These are phyloP conservation scores for Halictus quadricinctus DNA, from an alignment of 2,888 invertebrate species.

Conservation along the genomic window DNA sequence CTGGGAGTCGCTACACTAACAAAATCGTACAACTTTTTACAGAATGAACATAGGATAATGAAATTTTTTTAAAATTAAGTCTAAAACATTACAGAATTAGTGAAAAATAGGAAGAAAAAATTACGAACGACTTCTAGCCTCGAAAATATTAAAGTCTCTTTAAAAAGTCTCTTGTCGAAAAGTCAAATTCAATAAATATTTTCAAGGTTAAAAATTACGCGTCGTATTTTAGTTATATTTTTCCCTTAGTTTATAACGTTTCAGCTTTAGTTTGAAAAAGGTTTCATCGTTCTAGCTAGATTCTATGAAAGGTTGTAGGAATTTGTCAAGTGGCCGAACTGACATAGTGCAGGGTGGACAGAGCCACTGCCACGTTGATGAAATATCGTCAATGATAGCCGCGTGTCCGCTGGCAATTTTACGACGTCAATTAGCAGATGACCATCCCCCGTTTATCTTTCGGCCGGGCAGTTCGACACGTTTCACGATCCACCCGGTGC, in stretches of 20 bases:
- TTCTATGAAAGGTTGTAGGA: neutral
- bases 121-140: neutral
- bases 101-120: neutral
- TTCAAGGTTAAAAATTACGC: neutral
- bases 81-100: neutral
- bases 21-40: neutral
- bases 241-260: neutral
- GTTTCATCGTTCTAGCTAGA: neutral
- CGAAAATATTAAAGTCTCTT: neutral
- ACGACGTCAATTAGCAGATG: constrained; percentile 65
- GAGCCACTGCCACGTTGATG: neutral
- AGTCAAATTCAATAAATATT: neutral
- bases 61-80: neutral
- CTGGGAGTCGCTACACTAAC: neutral
- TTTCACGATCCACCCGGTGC: constrained; percentile 52
- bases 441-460: constrained; percentile 60
- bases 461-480: constrained; percentile 50
- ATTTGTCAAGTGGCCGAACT: neutral
- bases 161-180: too few relatives aligned
- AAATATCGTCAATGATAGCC: constrained; percentile 20
- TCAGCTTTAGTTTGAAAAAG: neutral
- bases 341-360: neutral
- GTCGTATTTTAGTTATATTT: neutral
- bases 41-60: neutral
- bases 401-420: constrained; percentile 46